Base-by-base conservation (phyloP, 92 coral and sea anemone species). In the Epizoanthus fatuus region DNA sequence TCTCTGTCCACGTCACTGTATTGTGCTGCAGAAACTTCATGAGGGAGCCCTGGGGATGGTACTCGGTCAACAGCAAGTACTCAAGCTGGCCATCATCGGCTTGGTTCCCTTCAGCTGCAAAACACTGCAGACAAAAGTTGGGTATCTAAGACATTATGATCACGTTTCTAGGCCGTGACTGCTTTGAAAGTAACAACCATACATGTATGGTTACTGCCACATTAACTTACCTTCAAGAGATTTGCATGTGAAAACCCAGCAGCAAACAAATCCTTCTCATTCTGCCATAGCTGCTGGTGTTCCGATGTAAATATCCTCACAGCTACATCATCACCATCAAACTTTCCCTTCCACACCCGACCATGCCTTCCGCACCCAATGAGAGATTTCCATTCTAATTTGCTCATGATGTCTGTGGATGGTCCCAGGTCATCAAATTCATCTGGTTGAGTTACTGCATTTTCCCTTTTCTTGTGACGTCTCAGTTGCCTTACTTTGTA, bases 181-280 rank as follows among this genome's bases (percentile, higher is more conserved):
- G 35, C 35, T 29, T 29, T 29, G 35, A 29, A 29, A 29, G 35
- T 19, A 22, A 17, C 64, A 5, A 16, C 10, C 25, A 60, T 4
- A 11, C n/a, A 19, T 4, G 7, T 60, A 5, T 60, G 32, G 38
- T 8, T 60, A 29, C 35, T 17, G 2, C 0, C 4, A 4, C n/a
- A 66, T 10, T 37, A 14, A 13, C 44, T 11, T 35, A 37, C 72
- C 72, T 66, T 66, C 40, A 66, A 66, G 13, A 66, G 15, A 37
- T 66, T 66, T 66, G 72, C 9, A 66, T 66, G 72, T 32, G 72
- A 66, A 32, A 66, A n/a, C 38, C 72, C 72, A 66, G 72, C 47
- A 32, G 47, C 12, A 4, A 37, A 17, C 2, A 66, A 5, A 66
- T 4, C 47, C 47, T 37, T 66, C 40, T 66, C 72, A 66, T 37